phyloP scores from a whole-genome alignment of 1,140 invertebrate genomes.

The Cephus cinctus region DNA sequence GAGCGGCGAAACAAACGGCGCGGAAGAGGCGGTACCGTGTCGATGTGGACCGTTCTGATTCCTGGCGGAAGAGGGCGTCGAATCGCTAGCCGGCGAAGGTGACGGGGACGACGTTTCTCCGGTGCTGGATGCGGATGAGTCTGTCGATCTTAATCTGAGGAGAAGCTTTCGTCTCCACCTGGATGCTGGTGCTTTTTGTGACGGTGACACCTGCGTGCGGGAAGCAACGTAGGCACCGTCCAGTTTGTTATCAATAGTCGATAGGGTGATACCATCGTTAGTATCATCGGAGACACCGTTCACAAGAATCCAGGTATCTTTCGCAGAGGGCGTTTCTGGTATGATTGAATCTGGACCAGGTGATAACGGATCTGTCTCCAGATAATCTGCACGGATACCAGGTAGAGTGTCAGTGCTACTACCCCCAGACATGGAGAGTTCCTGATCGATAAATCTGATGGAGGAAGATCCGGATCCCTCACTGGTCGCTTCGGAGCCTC shows the following conservation, averaged over 20 bases:
- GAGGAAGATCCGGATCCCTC: slow-evolving; percentile 46
- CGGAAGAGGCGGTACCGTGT: slow-evolving; percentile 12
- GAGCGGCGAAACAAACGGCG: slow-evolving; percentile 2
- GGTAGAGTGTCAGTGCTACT: slow-evolving; percentile 49
- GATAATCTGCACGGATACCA: slow-evolving; percentile 44
- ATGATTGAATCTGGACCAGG: slow-evolving; percentile 38
- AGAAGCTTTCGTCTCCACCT: slow-evolving; percentile 27
- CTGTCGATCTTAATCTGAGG: slow-evolving; percentile 37
- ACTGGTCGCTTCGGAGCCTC: slow-evolving; percentile 45
- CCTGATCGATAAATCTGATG: slow-evolving; percentile 49
- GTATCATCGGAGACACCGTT: slow-evolving; percentile 4
- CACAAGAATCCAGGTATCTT: neutral
- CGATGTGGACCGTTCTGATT: neutral
- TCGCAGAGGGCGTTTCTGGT: slow-evolving; percentile 16
- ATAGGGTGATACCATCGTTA: slow-evolving; percentile 28
- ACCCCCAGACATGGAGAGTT: slow-evolving; percentile 36
- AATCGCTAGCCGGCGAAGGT: slow-evolving; percentile 34
- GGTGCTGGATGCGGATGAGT: slow-evolving; percentile 34
- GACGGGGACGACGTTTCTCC: slow-evolving; percentile 32
- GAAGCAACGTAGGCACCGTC: slow-evolving; percentile 8
- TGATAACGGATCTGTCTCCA: slow-evolving; percentile 43
- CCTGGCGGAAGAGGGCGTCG: slow-evolving; percentile 21
- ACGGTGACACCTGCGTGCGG: neutral
- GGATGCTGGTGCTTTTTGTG: neutral
- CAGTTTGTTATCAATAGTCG: neutral